Percentiles rank a stretch among this genome's conserved stretches.
Conservation (phyloP, 2,797 vertebrate species). For the Onychomys torridus region DNA sequence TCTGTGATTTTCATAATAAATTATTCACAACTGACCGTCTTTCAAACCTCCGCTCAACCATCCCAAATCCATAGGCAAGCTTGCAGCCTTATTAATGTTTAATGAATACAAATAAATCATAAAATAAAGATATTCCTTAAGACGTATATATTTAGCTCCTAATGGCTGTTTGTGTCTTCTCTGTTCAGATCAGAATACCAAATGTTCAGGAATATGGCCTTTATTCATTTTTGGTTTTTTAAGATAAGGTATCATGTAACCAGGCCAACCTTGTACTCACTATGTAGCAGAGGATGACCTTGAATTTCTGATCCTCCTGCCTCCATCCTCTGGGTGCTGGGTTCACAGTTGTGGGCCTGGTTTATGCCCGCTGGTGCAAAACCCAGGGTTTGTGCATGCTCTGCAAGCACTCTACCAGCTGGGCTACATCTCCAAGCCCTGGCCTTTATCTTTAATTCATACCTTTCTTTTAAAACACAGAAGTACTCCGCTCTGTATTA, state of each 20-base stretch:
- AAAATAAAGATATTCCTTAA: conserved; percentile 49
- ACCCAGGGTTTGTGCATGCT: not conserved
- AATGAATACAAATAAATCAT: conserved; percentile 57
- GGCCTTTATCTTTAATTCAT: not conserved
- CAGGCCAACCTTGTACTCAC: not conserved
- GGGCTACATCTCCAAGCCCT: not conserved
- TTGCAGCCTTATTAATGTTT: not conserved
- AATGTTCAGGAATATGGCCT: not conserved
- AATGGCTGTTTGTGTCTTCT: not conserved
- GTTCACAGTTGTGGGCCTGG: not conserved
- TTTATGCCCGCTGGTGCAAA: not conserved
- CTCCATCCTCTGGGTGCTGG: not conserved
- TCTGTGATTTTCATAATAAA: conserved; percentile 49
- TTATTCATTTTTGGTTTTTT: not conserved
- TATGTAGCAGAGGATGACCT: not conserved
- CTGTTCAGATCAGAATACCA: not conserved
- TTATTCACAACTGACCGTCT: conserved; percentile 4
- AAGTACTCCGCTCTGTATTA: not conserved
- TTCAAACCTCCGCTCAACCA: not conserved
- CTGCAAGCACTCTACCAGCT: not conserved
- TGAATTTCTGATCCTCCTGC: not conserved
- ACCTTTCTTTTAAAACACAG: conserved; percentile 14
- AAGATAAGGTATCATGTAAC: not conserved
- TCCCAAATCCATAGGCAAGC: conserved; percentile 8
- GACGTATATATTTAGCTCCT: conserved; percentile 26